Evolutionary conservation across 2,113 vertebrate genomes (phyloP).

Genomic region (Cyprinodon variegatus): DNA sequence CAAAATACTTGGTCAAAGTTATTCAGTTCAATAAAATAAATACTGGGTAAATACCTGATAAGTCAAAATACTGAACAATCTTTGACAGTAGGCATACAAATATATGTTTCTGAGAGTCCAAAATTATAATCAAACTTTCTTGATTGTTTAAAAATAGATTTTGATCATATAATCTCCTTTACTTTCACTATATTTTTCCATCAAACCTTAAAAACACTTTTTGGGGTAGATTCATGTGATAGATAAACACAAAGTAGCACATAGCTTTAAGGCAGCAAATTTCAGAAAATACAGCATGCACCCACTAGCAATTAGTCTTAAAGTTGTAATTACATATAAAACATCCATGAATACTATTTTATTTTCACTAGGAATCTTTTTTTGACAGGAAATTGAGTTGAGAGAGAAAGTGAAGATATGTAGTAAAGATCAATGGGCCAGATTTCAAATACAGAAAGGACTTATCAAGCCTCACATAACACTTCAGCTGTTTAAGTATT

Average conservation of each 20-base stretch:
- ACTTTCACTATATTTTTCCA: not conserved
- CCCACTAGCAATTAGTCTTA: no score
- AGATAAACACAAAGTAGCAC: not conserved
- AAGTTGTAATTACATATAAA: no score
- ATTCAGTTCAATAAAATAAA: not conserved
- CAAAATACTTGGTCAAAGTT: not conserved
- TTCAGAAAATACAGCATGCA: no score
- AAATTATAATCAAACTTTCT: not conserved
- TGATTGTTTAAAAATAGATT: not conserved
- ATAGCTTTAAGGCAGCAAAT: not conserved
- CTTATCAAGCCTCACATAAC: no score
- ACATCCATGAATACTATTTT: no score
- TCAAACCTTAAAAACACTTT: not conserved
- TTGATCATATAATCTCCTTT: not conserved
- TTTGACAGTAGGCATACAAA: not conserved
- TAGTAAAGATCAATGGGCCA: no score
- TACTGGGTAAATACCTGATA: not conserved
- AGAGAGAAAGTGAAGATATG: no score
- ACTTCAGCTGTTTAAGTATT: not conserved
- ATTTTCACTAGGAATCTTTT: no score
- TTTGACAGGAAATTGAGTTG: no score
- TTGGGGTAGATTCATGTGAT: not conserved
- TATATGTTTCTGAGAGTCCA: not conserved
- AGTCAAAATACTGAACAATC: no score
- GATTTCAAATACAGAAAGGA: no score